These are phyloP conservation scores for Lithosia quadra DNA, from an alignment of 2,888 invertebrate genomes.

Conservation along the genomic window DNA sequence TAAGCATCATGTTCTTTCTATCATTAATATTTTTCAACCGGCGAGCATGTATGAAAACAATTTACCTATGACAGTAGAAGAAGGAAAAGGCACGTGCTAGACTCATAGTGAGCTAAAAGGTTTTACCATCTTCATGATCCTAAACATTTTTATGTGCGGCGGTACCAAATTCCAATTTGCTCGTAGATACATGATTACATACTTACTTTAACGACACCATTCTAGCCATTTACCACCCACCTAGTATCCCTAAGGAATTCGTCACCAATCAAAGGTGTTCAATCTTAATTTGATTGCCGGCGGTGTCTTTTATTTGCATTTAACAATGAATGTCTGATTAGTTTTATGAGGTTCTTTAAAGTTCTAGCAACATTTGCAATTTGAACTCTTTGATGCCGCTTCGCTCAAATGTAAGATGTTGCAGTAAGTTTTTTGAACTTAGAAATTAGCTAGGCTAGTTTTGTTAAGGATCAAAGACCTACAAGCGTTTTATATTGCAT, in stretches of 20 bases:
- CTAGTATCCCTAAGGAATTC: constrained; percentile 33
- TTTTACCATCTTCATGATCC: too few species aligned
- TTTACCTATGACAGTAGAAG: background rate
- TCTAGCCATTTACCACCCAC: constrained; percentile 47
- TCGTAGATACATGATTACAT: constrained; percentile 39
- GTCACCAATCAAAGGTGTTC: constrained; percentile 49
- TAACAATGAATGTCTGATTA: constrained; percentile 52
- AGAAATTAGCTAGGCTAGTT: background rate
- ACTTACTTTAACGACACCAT: constrained; percentile 38
- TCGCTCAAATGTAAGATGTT: background rate
- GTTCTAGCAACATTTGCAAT: constrained; percentile 17
- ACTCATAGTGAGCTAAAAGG: background rate
- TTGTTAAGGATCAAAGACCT: background rate
- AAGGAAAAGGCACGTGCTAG: background rate
- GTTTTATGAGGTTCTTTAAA: constrained; percentile 34
- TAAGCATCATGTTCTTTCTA: background rate
- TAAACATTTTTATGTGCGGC: background rate
- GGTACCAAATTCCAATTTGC: constrained; percentile 18
- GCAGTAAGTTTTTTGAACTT: background rate
- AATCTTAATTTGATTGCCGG: constrained; percentile 34
- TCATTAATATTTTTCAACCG: background rate
- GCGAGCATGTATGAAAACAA: background rate
- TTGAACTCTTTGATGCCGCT: constrained; percentile 7
- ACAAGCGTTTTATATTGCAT: too few species aligned
- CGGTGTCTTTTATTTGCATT: constrained; percentile 51